phyloP scores from a whole-genome alignment of 2,888 invertebrate genomes.

The Eumerus sabulonum region DNA sequence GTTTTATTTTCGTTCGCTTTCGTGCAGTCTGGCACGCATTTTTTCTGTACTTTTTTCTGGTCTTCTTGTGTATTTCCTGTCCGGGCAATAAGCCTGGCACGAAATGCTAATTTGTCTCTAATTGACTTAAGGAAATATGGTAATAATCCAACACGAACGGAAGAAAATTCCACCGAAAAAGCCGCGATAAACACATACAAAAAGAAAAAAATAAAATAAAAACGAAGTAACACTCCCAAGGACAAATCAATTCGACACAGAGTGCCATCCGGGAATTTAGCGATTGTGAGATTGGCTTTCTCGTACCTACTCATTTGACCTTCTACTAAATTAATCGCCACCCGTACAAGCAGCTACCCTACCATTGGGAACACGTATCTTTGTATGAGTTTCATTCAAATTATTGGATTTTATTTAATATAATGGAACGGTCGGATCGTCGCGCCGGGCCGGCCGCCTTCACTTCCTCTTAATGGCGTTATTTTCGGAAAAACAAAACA shows the following conservation, averaged over 20 bases:
- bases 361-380: too few relatives aligned
- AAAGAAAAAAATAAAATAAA: neutral
- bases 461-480: neutral
- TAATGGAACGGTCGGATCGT: slow-evolving; percentile 2
- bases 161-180: slow-evolving; percentile 14
- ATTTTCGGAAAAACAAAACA: slow-evolving; percentile 17
- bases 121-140: slow-evolving; percentile 58
- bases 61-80: slow-evolving; percentile 46
- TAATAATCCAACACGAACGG: slow-evolving; percentile 56
- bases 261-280: slow-evolving; percentile 17
- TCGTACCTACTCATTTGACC: slow-evolving; percentile 14
- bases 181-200: neutral
- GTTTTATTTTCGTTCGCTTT: neutral
- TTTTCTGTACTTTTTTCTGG: neutral
- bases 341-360: too few relatives aligned
- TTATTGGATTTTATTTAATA: slow-evolving; percentile 41
- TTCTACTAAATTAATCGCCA: neutral
- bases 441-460: neutral
- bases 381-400: slow-evolving; percentile 29
- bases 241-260: slow-evolving; percentile 39
- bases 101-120: slow-evolving; percentile 61
- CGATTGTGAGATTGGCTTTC: too few relatives aligned
- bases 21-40: neutral
- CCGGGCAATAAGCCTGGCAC: slow-evolving; percentile 54
- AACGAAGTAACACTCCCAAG: slow-evolving; percentile 20